A percentile compares a stretch with the other conserved stretches of the same genome.
Conservation (phyloP, 2,113 vertebrate species). For the Aramus guarauna region DNA sequence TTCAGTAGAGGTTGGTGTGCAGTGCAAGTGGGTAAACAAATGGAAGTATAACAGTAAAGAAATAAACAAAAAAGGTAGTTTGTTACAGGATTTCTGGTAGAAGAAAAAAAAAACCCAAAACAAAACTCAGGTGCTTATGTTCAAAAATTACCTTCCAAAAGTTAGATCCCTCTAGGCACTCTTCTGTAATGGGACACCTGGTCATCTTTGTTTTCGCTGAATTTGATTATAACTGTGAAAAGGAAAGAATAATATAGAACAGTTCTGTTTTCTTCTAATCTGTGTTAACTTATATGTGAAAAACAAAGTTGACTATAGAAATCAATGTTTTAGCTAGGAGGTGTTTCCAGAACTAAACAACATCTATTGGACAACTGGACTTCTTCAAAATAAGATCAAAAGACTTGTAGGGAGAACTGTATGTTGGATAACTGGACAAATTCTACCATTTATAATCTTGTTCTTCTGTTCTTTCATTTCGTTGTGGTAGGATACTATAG, state of each 20-base stretch:
- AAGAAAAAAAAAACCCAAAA: not conserved
- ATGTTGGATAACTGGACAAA: not conserved
- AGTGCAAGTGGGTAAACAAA: not conserved
- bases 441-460: not conserved
- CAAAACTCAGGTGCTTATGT: not conserved
- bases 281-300: not conserved
- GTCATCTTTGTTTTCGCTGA: not conserved
- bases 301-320: not conserved
- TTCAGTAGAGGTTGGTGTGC: not conserved
- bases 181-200: not conserved
- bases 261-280: not conserved
- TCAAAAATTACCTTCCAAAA: not conserved
- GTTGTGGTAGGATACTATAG: not conserved
- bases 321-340: not conserved
- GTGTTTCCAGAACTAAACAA: not conserved
- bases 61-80: not conserved
- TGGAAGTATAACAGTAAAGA: not conserved
- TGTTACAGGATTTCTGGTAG: not conserved
- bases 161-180: not conserved
- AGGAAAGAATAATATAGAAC: not conserved
- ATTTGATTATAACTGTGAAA: not conserved
- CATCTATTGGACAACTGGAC: not conserved
- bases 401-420: not conserved
- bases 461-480: not conserved
- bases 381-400: not conserved